These are phyloP conservation scores for Torymus tubicola DNA, from an alignment of 2,888 invertebrate species.

Conservation along the genomic window DNA sequence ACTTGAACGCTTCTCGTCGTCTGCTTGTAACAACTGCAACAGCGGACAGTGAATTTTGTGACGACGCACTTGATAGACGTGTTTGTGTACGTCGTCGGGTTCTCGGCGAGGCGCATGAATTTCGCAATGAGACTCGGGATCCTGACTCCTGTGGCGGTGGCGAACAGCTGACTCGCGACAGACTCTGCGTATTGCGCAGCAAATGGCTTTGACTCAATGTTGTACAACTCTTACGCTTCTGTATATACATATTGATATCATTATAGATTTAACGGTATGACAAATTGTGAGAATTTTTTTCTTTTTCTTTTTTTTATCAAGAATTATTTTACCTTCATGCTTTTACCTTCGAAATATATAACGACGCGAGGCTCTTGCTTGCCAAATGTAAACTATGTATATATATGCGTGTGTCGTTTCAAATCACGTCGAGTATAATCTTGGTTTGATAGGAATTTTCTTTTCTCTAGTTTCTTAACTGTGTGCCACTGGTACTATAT, in stretches of 20 bases:
- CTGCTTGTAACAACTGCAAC: not conserved
- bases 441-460: not conserved
- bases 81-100: slow-evolving; percentile 7
- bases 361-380: slow-evolving; percentile 17
- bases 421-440: slow-evolving; percentile 38
- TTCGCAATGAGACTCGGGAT: slow-evolving; percentile 6
- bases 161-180: slow-evolving; percentile 13
- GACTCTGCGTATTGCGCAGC: slow-evolving; percentile 9
- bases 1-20: slow-evolving; percentile 64
- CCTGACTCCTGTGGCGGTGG: slow-evolving; percentile 2
- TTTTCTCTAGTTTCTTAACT: slow-evolving; percentile 4
- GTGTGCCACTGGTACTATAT: not conserved
- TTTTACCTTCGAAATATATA: slow-evolving; percentile 59
- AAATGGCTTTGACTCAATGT: slow-evolving; percentile 32
- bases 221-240: slow-evolving; percentile 48
- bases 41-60: not conserved
- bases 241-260: not conserved
- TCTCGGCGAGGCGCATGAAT: not conserved
- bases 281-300: no score
- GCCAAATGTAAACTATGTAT: not conserved
- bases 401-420: slow-evolving; percentile 26
- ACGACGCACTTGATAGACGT: not conserved
- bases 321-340: slow-evolving; percentile 55
- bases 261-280: no score
- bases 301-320: no score